Base-by-base conservation (phyloP, 1,140 invertebrate genomes). In the Drosophila micromelanica region DNA sequence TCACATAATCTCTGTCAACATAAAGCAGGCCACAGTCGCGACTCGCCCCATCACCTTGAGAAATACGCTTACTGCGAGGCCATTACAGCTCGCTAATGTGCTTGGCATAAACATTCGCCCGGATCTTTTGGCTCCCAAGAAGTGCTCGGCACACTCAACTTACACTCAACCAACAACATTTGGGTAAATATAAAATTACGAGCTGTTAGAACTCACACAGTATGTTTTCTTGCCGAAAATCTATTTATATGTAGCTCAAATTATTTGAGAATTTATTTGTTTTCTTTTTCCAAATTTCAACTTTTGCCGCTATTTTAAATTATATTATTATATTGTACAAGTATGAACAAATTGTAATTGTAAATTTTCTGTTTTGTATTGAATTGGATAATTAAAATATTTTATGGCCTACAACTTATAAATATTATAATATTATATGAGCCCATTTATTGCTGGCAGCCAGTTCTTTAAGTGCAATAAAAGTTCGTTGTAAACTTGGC, bases 1-100 rank as follows among this genome's bases (percentile, higher is more conserved):
- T 73, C 71, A 73, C 64, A 69, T 73, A 69, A 73, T 73, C 71
- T 69, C 56, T 69, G 71, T 73, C 71, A 73, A 69, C 71, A 73
- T 61, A 56, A 67, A 72, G 54, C 46, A 59, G 45, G 30, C 52
- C 40, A 45, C 63, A 46, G 17, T 5, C 45, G 15, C 54, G 37
- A 20, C 30, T 37, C 5, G 7, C 4, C 11, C 8, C 52, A 15
- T 27, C n/a, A 13, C 20, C 46, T 15, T 32, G 49, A 9, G n/a
- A 56, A 59, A 59, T 52, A 68, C 64, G 54, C 55, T 51, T 42
- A 35, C 13, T 30, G 13, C 17, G 15, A 5, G 20, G 13, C 62
- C 40, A 63, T 46, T 48, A 46, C 43, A 15, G 52, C 42, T 56
- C 23, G 42, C 51, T 65, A 56, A 65, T 65, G 42, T 63, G 12